Evolutionary conservation across 2,888 invertebrate species (phyloP), one percentile per base, ranked within the genome.

Genomic region (Branchellion lobata): DNA sequence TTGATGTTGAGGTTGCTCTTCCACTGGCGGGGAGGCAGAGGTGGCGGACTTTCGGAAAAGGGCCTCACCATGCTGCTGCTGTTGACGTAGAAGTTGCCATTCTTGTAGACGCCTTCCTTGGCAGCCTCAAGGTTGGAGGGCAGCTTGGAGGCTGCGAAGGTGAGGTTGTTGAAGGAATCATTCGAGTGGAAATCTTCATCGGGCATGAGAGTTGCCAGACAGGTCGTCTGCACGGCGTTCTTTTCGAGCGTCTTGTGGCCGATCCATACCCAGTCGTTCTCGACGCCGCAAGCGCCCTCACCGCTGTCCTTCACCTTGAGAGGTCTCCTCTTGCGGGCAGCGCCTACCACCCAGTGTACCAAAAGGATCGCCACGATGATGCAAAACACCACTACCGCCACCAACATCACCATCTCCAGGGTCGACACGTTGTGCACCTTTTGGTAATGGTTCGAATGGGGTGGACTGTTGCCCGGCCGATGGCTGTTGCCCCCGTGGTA

Each of bases 341-440:
- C 95, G 88, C 96, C 96, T n/a, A 97, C 94, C 82, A 96, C 93
- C 88, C 96, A 96, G 11, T 95, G 95, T 78, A 95, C 93, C 69
- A 96, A 93, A 89, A 96, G 87, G 36, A 89, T 94, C 86, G 95
- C 91, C 84, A 96, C 95, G 73, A 96, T 96, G 85, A 96, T 93
- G 86, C 95, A 94, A 89, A 97, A 96, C 51, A 95, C 94, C 1
- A 94, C 95, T 78, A 97, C 90, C 14, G 97, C 90, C 61, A 96
- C 94, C 88, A 96, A 96, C 93, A 97, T 95, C 86, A 95, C 96
- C 79, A 96, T 93, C 89, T 96, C 95, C 82, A 96, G 91, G 0
- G 95, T 93, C 0, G 94, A 92, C 91, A 77, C 53, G 65, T 65
- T 77, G 18, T 57, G 57, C 31, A 77, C 53, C 51, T 51, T 51